Base-by-base conservation (phyloP, 2,113 vertebrate genomes). In the Pimephales promelas region DNA sequence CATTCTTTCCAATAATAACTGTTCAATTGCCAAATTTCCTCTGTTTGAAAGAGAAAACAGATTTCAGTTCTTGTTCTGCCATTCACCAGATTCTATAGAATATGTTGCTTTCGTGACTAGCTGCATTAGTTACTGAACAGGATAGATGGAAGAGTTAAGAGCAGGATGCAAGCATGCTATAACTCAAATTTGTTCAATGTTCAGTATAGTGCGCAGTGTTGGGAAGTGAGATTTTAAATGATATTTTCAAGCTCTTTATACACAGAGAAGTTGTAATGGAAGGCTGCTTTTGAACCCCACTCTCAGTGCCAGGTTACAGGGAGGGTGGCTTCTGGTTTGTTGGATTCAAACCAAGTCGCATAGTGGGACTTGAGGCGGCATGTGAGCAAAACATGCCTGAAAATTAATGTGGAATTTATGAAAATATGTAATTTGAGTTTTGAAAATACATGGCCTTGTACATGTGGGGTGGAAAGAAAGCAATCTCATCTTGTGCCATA, bases 1-100 rank as follows among this genome's bases (percentile, higher is more conserved):
- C 62, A 59, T 75, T 70, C 59, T 59, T 72, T 70, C 84, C 78
- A 72, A 71, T 84, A 82, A 82, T 85, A 79, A 83, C 61, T 52
- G 34, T 62, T 80, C 54, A 71, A 81, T 80, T 81, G 88, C 85
- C 83, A 83, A 40, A 83, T 75, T 82, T 79, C 77, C 62, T 62
- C 34, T 81, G 75, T 77, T 80, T 79, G 26, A 83, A 82, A 72
- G 3, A 18, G 9, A 84, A 83, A 85, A 31, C 75, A 59, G 75
- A 83, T 85, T 76, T 85, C 20, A 47, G 64, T 54, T 88, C 31
- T 73, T 84, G 5, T 16, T 83, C 36, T 59, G 77, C 49, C 26
- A 13, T 34, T 54, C 66, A 86, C 71, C 70, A 71, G 66, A 80
- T 84, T 86, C n/a, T 62, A 57, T 81, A 28, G 61, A 86, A 83